Evolutionary conservation across 2,113 vertebrate species (phyloP).

Genomic region (Eulemur rufifrons): DNA sequence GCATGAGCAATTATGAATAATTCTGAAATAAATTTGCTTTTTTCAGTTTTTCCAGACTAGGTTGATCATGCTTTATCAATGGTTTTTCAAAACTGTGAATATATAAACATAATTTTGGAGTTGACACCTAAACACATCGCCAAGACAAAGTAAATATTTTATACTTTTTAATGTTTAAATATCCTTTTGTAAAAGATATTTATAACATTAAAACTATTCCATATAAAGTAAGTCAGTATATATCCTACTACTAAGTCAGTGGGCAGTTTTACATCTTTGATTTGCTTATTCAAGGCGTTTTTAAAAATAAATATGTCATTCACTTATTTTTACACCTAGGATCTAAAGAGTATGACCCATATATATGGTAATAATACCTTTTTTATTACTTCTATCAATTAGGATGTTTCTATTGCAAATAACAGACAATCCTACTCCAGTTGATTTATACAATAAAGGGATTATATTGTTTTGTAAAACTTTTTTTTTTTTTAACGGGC

Average conservation of each 20-base stretch:
- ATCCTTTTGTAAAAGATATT: slow-evolving; percentile 25
- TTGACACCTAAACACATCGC: background rate
- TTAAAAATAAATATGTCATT: background rate
- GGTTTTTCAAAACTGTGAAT: background rate
- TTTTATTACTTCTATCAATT: background rate
- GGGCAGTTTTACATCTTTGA: background rate
- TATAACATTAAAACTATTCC: slow-evolving; percentile 13
- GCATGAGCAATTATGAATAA: background rate
- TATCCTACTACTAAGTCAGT: background rate
- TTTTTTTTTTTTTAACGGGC: background rate
- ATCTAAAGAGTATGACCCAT: background rate
- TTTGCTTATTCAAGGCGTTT: slow-evolving; percentile 2
- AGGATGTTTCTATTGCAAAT: background rate
- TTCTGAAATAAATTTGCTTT: slow-evolving; percentile 45
- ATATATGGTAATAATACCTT: background rate
- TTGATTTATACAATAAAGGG: background rate
- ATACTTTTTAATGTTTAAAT: background rate
- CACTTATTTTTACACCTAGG: background rate
- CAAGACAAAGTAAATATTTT: background rate
- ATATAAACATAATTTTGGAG: background rate
- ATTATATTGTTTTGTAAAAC: background rate
- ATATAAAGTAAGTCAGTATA: background rate
- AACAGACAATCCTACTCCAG: background rate
- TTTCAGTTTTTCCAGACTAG: background rate
- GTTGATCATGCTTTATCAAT: slow-evolving; percentile 1